Base-by-base conservation (phyloP, 2,113 vertebrate genomes). In the Lagenorhynchus albirostris region DNA sequence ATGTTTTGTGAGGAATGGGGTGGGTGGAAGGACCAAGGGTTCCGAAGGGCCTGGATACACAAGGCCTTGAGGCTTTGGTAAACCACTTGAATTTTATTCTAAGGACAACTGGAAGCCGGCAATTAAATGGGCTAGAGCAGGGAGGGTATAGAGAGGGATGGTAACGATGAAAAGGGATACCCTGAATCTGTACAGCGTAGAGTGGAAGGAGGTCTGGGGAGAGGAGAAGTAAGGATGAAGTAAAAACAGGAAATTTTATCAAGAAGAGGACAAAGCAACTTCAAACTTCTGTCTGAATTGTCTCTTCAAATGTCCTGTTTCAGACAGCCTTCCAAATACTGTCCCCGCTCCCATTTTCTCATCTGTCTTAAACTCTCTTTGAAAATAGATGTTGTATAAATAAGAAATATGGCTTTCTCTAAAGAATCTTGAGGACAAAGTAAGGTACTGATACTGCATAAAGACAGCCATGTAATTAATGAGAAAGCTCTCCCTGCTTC, bases 391-490 rank as follows among this genome's bases (percentile, higher is more conserved):
- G n/a, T 58, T 82, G 23, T 58, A 50, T 80, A 80, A 88, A 80
- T 92, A 89, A 96, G 60, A 82, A 95, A 89, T 9, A n/a, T 2
- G 21, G 47, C 77, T 97, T 88, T 70, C 60, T 83, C 82, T 89
- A 83, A 97, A 86, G 44, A 36, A 55, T 68, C 91, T 76, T 83
- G 53, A 90, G 44, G 41, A 63, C 68, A 97, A 91, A 90, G n/a
- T 23, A 31, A 70, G 70, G 41, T 50, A 55, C 58, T 44, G 63
- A 79, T 12, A 41, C 62, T 74, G 83, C 3, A 38, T 36, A 80
- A 90, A 96, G 62, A 67, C 44, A 80, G 41, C 41, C 65, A 81
- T 17, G 70, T 93, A 96, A 97, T 60, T 98, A 98, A 98, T 96
- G 94, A 93, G 96, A 97, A 95, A 85, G 85, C 94, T 94, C 77